These are phyloP conservation scores for Pyrocephalus nanus DNA, from an alignment of 2,797 vertebrate genomes.

Conservation along the genomic window DNA sequence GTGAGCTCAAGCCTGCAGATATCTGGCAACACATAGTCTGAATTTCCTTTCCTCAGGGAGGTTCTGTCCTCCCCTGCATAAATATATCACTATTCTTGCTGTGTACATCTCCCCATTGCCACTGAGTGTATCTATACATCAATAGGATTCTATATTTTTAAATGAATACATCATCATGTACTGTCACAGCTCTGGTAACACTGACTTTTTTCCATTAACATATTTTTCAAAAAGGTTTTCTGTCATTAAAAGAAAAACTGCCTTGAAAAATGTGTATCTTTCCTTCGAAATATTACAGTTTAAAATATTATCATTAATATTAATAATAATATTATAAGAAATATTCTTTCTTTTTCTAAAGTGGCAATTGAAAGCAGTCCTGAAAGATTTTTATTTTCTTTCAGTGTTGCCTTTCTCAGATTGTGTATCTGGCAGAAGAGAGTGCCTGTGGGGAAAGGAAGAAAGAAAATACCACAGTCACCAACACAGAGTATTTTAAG, in stretches of 20 bases:
- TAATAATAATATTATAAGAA: background rate
- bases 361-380: background rate
- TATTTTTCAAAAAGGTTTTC: background rate
- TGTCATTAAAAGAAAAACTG: background rate
- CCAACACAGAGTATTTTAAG: background rate
- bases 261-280: background rate
- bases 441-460: background rate
- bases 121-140: background rate
- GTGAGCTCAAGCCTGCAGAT: background rate
- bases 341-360: background rate
- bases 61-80: background rate
- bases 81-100: background rate
- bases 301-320: background rate
- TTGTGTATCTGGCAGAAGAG: background rate
- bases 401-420: background rate
- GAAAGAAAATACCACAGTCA: background rate
- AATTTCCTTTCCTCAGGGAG: background rate
- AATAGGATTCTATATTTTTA: background rate
- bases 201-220: background rate
- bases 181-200: background rate
- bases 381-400: background rate
- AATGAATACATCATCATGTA: background rate
- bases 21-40: background rate
- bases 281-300: background rate
- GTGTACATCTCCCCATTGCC: background rate